phyloP scores from a whole-genome alignment of 2,888 invertebrate species.

The Eupithecia exiguata region DNA sequence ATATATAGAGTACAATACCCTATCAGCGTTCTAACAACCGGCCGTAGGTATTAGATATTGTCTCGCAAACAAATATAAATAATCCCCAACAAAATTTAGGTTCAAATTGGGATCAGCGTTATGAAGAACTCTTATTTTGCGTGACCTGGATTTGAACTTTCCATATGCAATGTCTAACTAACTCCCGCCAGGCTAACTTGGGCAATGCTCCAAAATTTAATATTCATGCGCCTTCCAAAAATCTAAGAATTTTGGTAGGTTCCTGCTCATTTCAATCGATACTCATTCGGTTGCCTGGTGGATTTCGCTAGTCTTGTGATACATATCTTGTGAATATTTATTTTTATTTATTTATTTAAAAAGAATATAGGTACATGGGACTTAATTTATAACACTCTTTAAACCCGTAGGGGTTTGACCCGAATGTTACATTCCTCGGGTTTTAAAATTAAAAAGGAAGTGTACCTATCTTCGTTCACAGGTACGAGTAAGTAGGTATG shows the following conservation, averaged over 20 bases:
- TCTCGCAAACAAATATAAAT: not conserved
- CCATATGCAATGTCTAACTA: constrained; percentile 1
- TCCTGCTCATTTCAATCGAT: not conserved
- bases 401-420: no score
- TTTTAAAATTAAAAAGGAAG: no score
- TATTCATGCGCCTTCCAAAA: constrained; percentile 6
- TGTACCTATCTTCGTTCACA: no score
- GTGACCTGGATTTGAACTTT: constrained; percentile 8
- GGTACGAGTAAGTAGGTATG: no score
- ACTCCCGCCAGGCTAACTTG: not conserved
- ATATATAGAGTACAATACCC: no score
- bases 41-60: no score
- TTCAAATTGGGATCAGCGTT: not conserved
- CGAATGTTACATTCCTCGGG: no score
- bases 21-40: no score
- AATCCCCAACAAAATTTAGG: not conserved
- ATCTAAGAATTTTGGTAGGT: not conserved
- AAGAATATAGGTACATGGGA: no score
- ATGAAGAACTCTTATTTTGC: not conserved
- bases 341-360: no score
- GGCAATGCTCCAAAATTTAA: constrained; percentile 10
- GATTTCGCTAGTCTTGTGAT: not conserved
- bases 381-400: no score
- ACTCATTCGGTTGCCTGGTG: not conserved
- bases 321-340: no score